Base-by-base conservation (phyloP, 2,888 invertebrate genomes). In the Eurytoma adleriae region DNA sequence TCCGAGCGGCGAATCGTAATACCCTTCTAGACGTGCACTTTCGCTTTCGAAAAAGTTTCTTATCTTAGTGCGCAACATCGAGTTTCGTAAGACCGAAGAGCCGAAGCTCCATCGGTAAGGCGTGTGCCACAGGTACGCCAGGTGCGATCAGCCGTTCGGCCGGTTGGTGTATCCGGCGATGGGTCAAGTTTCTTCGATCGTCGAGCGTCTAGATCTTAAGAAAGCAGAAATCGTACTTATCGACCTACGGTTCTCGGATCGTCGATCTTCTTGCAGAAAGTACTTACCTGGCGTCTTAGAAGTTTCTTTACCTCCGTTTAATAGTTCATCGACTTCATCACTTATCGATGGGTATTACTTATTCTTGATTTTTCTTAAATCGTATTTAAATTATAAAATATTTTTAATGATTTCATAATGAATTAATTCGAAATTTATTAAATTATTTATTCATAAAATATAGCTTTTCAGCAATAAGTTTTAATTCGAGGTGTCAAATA, bases 11-110 rank as follows among this genome's bases (percentile, higher is more conserved):
- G 16, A 64, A 64, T 16, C 18, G 40, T 40, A 40, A 40, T 40
- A 40, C 40, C 4, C 40, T 24, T 40, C 40, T 3, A 56, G 56
- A 12, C 40, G 40, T 69, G 12, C 72, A 77, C 80, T 80, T 77
- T 80, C 72, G 80, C 80, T 80, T 80, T 80, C 72, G 68, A 56
- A 72, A 80, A 74, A 72, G 68, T 76, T 72, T 57, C 40, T 68
- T 80, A 62, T 76, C 67, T 68, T 24, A 52, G 56, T 56, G 40
- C 40, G 67, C 50, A 75, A 79, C 52, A 0, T 40, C 30, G n/a
- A 16, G 40, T 80, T 75, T 79, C 79, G 69, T 52, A 79, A 79
- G 48, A 24, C 18, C 12, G 5, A 1, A 14, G 16, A 5, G 40
- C 40, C 61, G 71, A 67, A 50, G 66, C 48, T 12, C 14, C n/a